A percentile compares a stretch with the other conserved stretches of the same genome.
These are phyloP conservation scores for Esperia sulphurella DNA, from an alignment of 2,888 invertebrate genomes.

Conservation along the genomic window DNA sequence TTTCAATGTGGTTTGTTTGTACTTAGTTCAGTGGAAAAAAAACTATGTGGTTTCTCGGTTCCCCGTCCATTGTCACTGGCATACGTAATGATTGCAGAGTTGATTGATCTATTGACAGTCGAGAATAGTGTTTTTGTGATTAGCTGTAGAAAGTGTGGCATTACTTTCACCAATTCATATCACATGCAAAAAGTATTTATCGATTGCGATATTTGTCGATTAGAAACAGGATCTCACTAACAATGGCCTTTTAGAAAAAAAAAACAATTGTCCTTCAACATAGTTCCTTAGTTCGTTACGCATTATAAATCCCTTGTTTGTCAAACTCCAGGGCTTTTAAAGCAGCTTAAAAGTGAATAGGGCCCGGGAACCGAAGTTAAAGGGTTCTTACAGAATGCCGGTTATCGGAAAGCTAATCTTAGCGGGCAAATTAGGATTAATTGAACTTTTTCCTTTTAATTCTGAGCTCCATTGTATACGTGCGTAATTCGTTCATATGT, in stretches of 20 bases:
- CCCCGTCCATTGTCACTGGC: conserved; percentile 54
- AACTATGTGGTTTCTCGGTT: conserved; percentile 33
- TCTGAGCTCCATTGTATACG: conserved; percentile 59
- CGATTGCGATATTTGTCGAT: conserved; percentile 25
- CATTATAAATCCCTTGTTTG: conserved; percentile 72
- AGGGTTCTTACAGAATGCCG: conserved; percentile 68
- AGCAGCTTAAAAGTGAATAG: conserved; percentile 68
- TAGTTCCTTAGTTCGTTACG: conserved; percentile 64
- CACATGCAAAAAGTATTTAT: conserved; percentile 13
- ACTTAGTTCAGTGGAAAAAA: conserved; percentile 36
- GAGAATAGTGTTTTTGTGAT: conserved; percentile 10
- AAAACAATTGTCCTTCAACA: conserved; percentile 49
- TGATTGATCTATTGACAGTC: conserved; percentile 49
- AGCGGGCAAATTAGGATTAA: conserved; percentile 77
- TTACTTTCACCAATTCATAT: conserved; percentile 21
- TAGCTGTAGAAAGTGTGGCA: conserved; percentile 20
- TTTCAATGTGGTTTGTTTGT: conserved; percentile 65
- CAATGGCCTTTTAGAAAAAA: conserved; percentile 33
- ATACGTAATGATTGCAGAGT: conserved; percentile 37
- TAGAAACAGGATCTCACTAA: conserved; percentile 8
- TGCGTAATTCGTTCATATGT: conserved; percentile 64
- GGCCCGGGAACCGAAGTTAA: conserved; percentile 61
- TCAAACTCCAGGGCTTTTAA: conserved; percentile 64
- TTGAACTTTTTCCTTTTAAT: conserved; percentile 73
- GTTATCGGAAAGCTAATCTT: conserved; percentile 73